Percentiles rank a stretch among this genome's conserved stretches.
Conservation (phyloP, 35 echinoderm and acorn worm species). For the Heliocidaris erythrogramma region DNA sequence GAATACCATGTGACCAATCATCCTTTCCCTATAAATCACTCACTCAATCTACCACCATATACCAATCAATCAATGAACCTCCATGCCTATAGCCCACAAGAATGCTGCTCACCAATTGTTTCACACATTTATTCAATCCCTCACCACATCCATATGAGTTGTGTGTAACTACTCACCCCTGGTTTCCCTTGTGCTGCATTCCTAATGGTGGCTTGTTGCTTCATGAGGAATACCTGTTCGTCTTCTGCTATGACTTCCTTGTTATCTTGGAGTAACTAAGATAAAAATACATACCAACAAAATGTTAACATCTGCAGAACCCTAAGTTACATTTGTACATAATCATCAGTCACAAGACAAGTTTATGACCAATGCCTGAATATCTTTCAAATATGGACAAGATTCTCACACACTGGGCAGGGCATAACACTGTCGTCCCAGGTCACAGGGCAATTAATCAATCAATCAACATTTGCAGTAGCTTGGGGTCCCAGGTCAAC, state of each 20-base stretch:
- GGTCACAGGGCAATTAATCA: no score
- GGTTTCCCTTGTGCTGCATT: conserved; percentile 71
- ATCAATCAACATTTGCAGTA: no score
- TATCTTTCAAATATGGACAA: no score
- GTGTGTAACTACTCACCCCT: conserved; percentile 37
- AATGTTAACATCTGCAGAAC: not conserved
- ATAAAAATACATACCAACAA: not conserved
- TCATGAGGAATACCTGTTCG: conserved; percentile 96
- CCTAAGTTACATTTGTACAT: not conserved
- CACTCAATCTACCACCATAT: not conserved
- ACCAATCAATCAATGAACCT: no score
- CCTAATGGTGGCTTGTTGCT: conserved; percentile 85
- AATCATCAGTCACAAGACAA: no score
- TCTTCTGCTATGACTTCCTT: conserved; percentile 93
- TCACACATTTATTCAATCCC: not conserved
- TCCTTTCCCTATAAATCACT: not conserved
- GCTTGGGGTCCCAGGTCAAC: no score
- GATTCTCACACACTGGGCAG: no score
- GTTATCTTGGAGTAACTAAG: conserved; percentile 86
- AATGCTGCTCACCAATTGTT: no score
- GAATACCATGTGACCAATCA: not conserved
- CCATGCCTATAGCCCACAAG: no score
- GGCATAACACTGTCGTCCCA: no score
- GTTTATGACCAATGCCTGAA: not conserved
- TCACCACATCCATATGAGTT: not conserved